A percentile compares a stretch with the other conserved stretches of the same genome.
phyloP scores from a whole-genome alignment of 2,888 invertebrate species.

The Thymelicus sylvestris region DNA sequence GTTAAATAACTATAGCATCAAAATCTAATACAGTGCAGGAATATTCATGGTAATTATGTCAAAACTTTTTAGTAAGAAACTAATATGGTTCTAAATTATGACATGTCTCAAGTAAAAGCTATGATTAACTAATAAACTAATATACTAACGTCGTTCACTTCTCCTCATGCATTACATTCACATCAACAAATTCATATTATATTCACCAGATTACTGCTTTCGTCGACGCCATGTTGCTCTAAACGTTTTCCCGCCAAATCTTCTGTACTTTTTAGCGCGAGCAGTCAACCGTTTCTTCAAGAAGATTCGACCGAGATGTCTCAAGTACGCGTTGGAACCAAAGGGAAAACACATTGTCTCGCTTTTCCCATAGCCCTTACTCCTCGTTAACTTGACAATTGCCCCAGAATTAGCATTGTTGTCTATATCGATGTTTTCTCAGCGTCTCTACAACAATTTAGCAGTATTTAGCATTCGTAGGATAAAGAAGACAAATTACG shows the following conservation, averaged over 20 bases:
- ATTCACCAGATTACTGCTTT: slow-evolving; percentile 61
- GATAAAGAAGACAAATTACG: not conserved
- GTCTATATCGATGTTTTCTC: slow-evolving; percentile 16
- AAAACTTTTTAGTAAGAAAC: too few species aligned
- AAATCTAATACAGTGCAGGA: too few species aligned
- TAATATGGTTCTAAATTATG: too few species aligned
- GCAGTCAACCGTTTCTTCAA: slow-evolving; percentile 55
- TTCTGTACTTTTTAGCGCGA: slow-evolving; percentile 63
- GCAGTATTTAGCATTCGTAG: not conserved
- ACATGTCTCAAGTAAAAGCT: too few species aligned
- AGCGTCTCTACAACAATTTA: slow-evolving; percentile 14
- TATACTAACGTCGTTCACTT: too few species aligned
- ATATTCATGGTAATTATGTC: too few species aligned
- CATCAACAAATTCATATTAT: not conserved
- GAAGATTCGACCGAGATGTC: slow-evolving; percentile 57
- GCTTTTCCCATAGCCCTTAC: slow-evolving; percentile 58
- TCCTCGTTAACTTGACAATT: slow-evolving; percentile 38
- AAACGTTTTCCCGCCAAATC: slow-evolving; percentile 59
- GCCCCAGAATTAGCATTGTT: slow-evolving; percentile 12
- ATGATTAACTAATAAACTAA: too few species aligned
- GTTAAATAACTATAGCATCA: too few species aligned
- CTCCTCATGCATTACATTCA: too few species aligned
- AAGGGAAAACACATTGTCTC: slow-evolving; percentile 69
- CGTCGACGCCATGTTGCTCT: slow-evolving; percentile 69
- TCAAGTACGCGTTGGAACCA: slow-evolving; percentile 50